Evolutionary conservation across 2,888 invertebrate species (phyloP).

Genomic region (Chymomyza fuscimana): DNA sequence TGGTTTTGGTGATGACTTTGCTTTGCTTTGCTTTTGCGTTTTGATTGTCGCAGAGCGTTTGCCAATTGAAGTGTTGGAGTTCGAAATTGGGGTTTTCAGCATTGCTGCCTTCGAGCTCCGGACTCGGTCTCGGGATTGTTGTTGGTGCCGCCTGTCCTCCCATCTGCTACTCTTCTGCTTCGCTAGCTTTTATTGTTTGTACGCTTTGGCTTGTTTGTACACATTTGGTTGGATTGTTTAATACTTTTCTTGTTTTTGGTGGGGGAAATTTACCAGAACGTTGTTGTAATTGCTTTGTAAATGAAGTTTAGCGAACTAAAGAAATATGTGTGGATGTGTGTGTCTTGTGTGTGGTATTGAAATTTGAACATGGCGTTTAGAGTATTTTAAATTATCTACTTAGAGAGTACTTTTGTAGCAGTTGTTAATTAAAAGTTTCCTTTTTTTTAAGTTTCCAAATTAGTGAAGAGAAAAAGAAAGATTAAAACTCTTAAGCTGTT

Average conservation of each 20-base stretch:
- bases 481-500: no score
- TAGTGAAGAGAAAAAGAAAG: no score
- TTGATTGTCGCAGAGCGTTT: constrained; percentile 44
- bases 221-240: neutral
- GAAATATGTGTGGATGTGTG: neutral
- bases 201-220: constrained; percentile 6
- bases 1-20: constrained; percentile 71
- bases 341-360: neutral
- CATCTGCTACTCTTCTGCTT: constrained; percentile 20
- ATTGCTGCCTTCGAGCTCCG: neutral
- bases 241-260: neutral
- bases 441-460: neutral
- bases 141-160: neutral
- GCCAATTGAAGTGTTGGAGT: constrained; percentile 32
- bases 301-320: neutral
- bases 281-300: constrained; percentile 13
- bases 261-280: neutral
- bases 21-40: constrained; percentile 43
- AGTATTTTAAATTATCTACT: neutral
- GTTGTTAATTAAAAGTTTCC: neutral
- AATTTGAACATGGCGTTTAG: neutral
- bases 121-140: neutral
- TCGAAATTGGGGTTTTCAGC: neutral
- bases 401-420: neutral
- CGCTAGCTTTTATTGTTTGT: constrained; percentile 13